phyloP scores from a whole-genome alignment of 2,113 vertebrate genomes.

The Pelecanus crispus region DNA sequence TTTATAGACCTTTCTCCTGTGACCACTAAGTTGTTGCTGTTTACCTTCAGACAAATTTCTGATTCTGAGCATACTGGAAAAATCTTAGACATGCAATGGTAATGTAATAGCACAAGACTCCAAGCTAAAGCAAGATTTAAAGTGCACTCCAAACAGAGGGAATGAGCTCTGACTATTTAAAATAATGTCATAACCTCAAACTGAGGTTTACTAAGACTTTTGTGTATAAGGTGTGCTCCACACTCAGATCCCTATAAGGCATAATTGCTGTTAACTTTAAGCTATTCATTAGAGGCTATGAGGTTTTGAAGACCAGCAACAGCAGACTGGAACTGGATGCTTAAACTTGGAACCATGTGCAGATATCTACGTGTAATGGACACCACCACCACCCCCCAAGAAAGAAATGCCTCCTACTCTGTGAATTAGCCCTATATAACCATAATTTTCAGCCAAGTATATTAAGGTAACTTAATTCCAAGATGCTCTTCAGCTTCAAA shows the following conservation, averaged over 20 bases:
- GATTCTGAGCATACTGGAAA: not conserved
- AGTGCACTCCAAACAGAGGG: not conserved
- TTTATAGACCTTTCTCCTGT: not conserved
- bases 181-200: not conserved
- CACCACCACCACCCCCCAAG: not conserved
- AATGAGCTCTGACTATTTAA: not conserved
- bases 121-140: not conserved
- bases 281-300: not conserved
- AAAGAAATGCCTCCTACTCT: not conserved
- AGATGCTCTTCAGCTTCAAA: not conserved
- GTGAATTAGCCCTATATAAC: not conserved
- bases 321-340: not conserved
- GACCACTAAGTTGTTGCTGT: not conserved
- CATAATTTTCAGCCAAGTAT: not conserved
- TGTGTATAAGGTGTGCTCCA: not conserved
- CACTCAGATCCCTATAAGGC: not conserved
- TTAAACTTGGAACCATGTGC: fast-evolving
- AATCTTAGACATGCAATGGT: not conserved
- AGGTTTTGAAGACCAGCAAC: not conserved
- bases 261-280: not conserved
- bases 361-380: not conserved
- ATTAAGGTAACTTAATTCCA: not conserved
- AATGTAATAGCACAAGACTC: not conserved
- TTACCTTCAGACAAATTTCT: not conserved
- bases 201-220: not conserved